Percentiles rank a stretch among this genome's conserved stretches.
Conservation (phyloP, 2,888 invertebrate species). For the Drosophila mimetica region DNA sequence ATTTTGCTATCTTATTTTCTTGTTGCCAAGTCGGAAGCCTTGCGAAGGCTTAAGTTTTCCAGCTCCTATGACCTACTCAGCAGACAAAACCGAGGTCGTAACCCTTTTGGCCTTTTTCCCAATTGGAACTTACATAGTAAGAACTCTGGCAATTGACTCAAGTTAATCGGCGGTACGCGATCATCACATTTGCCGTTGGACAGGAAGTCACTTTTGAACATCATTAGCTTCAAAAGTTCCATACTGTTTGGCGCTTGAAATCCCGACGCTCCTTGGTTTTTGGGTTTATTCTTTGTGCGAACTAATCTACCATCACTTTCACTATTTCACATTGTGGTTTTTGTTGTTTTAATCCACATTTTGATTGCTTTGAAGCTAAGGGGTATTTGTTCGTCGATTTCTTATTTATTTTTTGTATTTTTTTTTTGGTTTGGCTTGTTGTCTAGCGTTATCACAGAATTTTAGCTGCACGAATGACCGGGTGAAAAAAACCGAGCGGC, state of each 20-base stretch:
- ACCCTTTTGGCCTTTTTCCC: not conserved
- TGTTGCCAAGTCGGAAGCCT: not conserved
- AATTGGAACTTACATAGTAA: conserved; percentile 87
- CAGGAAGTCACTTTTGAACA: conserved; percentile 85
- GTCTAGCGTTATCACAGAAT: conserved; percentile 50
- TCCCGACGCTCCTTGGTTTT: conserved; percentile 11
- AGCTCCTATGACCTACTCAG: not conserved
- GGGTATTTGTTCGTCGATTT: not conserved
- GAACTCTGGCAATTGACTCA: conserved; percentile 90
- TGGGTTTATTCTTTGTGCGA: conserved; percentile 7
- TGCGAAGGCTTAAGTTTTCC: not conserved
- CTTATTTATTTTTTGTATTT: conserved; percentile 3
- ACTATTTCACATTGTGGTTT: conserved; percentile 13
- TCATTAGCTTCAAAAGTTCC: conserved; percentile 85
- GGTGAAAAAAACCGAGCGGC: conserved; percentile 51
- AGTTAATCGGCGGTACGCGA: conserved; percentile 90
- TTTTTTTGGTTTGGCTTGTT: conserved; percentile 14
- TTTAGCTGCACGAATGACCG: conserved; percentile 38
- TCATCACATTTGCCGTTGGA: conserved; percentile 85
- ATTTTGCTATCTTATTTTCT: not conserved
- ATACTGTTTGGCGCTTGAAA: conserved; percentile 62
- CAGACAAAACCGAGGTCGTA: not conserved
- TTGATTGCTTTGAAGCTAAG: conserved; percentile 4
- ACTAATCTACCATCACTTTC: conserved; percentile 17
- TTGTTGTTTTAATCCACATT: conserved; percentile 13